These are phyloP conservation scores for Arizona elegans DNA, from an alignment of 2,113 vertebrate genomes.

Conservation along the genomic window DNA sequence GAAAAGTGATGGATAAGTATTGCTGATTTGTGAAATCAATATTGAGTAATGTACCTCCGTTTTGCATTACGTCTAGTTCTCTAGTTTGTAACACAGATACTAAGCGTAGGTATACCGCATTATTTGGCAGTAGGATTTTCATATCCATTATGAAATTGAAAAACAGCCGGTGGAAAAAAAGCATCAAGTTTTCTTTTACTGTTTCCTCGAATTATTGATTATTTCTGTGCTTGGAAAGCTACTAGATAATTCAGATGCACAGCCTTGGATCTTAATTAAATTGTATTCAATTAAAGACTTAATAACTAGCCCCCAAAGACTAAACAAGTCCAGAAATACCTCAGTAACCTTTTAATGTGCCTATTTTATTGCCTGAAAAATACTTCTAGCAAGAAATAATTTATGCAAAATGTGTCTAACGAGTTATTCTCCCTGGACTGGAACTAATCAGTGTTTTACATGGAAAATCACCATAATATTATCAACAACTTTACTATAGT, in stretches of 20 bases:
- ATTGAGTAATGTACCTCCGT: background rate
- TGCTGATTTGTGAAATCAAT: background rate
- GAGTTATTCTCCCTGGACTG: background rate
- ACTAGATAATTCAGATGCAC: conserved; percentile 10
- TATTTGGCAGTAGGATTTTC: conserved; percentile 27
- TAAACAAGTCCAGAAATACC: background rate
- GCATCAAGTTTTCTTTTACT: conserved; percentile 12
- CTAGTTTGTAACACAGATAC: conserved; percentile 30
- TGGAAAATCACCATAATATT: background rate
- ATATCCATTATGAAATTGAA: conserved; percentile 36
- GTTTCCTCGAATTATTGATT: conserved; percentile 1
- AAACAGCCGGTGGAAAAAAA: conserved; percentile 1
- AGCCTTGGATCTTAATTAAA: background rate
- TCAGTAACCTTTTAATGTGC: conserved; percentile 11
- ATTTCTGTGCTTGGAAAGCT: conserved; percentile 28
- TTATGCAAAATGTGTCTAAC: conserved; percentile 23
- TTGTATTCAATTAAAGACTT: conserved; percentile 6
- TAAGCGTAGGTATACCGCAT: background rate
- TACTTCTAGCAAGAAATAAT: conserved; percentile 34
- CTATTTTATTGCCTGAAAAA: conserved; percentile 32
- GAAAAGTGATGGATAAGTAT: background rate
- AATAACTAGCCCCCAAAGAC: conserved; percentile 30
- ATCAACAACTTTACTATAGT: conserved; percentile 20
- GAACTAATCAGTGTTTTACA: conserved; percentile 31
- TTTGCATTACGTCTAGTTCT: conserved; percentile 6